Conservation (phyloP, 2,888 invertebrate species). For the Diadromus collaris region DNA sequence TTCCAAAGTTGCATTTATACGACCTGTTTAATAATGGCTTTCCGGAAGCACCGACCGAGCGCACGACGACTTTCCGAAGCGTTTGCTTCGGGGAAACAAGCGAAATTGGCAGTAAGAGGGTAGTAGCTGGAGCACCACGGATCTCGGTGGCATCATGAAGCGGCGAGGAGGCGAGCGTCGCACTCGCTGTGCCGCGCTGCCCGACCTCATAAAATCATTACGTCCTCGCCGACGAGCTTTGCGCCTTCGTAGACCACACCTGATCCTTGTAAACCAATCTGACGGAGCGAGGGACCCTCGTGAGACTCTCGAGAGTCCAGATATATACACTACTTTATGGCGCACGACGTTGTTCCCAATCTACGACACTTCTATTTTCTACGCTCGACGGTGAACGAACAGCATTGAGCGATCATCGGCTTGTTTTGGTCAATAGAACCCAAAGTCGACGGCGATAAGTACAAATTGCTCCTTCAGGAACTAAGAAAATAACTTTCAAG, state of each 20-base stretch:
- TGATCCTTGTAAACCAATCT: constrained; percentile 69
- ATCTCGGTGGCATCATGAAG: constrained; percentile 54
- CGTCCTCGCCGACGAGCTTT: constrained; percentile 67
- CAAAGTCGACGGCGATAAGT: neutral
- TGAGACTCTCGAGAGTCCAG: constrained; percentile 50
- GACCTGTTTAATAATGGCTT: constrained; percentile 55
- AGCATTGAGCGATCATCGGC: constrained; percentile 11
- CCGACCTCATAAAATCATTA: constrained; percentile 74
- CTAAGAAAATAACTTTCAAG: neutral
- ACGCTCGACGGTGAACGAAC: neutral
- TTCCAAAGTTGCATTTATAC: constrained; percentile 39
- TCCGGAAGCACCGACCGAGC: constrained; percentile 7
- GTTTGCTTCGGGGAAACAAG: constrained; percentile 43
- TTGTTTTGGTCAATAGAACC: constrained; percentile 17
- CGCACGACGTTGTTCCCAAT: constrained; percentile 24
- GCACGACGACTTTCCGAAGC: constrained; percentile 29
- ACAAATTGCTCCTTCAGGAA: neutral
- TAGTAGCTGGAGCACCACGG: constrained; percentile 33
- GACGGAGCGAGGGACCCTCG: constrained; percentile 41
- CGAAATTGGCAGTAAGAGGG: constrained; percentile 50
- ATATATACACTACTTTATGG: constrained; percentile 50
- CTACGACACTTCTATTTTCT: constrained; percentile 23
- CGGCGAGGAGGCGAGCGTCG: constrained; percentile 39
- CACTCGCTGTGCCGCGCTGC: constrained; percentile 30
- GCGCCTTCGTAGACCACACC: constrained; percentile 70